Conservation (phyloP, 2,888 invertebrate species). For the Schrankia costaestrigalis region DNA sequence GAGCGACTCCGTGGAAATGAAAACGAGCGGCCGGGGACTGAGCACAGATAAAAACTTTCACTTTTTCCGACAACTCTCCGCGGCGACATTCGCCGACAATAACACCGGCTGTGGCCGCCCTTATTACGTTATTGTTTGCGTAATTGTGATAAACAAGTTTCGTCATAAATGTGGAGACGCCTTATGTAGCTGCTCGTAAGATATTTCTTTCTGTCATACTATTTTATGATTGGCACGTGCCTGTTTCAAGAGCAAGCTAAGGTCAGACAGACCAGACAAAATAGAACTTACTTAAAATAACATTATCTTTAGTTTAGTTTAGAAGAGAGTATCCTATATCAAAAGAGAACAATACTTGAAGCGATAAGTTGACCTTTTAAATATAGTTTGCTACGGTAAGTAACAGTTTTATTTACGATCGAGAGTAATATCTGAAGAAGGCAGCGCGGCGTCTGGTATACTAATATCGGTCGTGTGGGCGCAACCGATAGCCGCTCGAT, state of each 20-base stretch:
- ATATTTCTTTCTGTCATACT: too few relatives aligned
- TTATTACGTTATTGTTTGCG: constrained; percentile 66
- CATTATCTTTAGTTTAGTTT: constrained; percentile 17
- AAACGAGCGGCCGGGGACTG: constrained; percentile 66
- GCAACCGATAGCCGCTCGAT: constrained; percentile 73
- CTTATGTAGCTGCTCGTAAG: constrained; percentile 17
- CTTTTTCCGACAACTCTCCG: constrained; percentile 69
- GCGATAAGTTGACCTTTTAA: constrained; percentile 53
- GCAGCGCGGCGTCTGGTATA: constrained; percentile 69
- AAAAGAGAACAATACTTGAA: constrained; percentile 45
- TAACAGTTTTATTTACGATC: constrained; percentile 75
- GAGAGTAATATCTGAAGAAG: constrained; percentile 70
- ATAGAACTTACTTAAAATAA: too few relatives aligned
- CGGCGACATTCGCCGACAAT: constrained; percentile 66
- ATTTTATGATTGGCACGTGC: constrained; percentile 8
- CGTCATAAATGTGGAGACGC: constrained; percentile 37
- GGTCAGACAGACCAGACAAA: too few relatives aligned
- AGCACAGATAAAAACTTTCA: constrained; percentile 75
- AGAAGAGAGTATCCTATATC: not conserved
- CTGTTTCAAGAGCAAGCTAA: too few relatives aligned
- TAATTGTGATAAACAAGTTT: constrained; percentile 64
- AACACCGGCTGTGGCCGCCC: constrained; percentile 59
- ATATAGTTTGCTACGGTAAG: constrained; percentile 46
- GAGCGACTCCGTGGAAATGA: constrained; percentile 67
- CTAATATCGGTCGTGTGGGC: constrained; percentile 74